Conservation (phyloP, 2,797 vertebrate species). For the Champsocephalus esox region DNA sequence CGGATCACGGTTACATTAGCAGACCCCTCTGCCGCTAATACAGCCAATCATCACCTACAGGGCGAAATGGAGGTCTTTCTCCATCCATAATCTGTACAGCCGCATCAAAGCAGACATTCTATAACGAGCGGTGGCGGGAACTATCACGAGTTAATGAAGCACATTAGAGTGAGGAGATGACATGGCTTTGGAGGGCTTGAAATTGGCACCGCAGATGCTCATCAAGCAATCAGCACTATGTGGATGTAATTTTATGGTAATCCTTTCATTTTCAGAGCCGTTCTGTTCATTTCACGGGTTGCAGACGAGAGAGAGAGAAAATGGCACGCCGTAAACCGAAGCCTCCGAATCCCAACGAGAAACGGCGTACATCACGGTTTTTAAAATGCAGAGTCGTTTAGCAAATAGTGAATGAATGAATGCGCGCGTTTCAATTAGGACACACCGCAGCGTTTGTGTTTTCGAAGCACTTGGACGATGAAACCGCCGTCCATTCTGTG, state of each 20-base stretch:
- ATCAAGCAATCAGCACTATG: conserved; percentile 72
- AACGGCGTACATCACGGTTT: conserved; percentile 3
- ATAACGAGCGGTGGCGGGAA: conserved; percentile 32
- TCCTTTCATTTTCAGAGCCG: conserved; percentile 75
- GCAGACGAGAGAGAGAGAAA: conserved; percentile 59
- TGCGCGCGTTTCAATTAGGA: conserved; percentile 55
- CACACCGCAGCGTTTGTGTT: conserved; percentile 41
- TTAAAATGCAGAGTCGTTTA: conserved; percentile 32
- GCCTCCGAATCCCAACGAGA: conserved; percentile 53
- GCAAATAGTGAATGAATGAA: conserved; percentile 52
- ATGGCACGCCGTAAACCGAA: conserved; percentile 44
- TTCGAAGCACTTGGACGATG: conserved; percentile 8
- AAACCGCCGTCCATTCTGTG: background rate
- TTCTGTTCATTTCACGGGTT: conserved; percentile 77
- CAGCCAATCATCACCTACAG: conserved; percentile 57
- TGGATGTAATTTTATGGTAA: conserved; percentile 80
- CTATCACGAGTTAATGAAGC: conserved; percentile 66
- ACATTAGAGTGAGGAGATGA: conserved; percentile 67
- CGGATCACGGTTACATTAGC: conserved; percentile 41
- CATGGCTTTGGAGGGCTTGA: conserved; percentile 70
- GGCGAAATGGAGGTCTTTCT: conserved; percentile 43
- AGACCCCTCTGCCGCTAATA: conserved; percentile 25
- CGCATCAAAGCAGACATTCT: conserved; percentile 45
- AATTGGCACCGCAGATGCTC: conserved; percentile 75
- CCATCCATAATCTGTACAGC: conserved; percentile 58